Evolutionary conservation across 2,113 vertebrate species (phyloP), one percentile per base, ranked within the genome.

Genomic region (Oreochromis tanganicae): DNA sequence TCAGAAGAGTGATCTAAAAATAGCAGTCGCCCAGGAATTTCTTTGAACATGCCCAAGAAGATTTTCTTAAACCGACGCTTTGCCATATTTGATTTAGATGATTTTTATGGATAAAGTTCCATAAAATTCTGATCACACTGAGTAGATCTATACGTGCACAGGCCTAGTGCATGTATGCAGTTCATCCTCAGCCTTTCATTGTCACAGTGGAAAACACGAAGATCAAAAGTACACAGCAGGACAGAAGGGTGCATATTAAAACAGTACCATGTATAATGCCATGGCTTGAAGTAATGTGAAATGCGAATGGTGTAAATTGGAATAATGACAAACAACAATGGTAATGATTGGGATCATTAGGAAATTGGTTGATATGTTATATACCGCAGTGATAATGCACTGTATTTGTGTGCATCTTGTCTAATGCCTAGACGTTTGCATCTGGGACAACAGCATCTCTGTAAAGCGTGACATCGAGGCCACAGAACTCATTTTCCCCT

Each of bases 401-500:
- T 38, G 27, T 83, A 61, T 56, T 43, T 78, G 81, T 80, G 79
- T 78, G 84, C 68, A 75, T 29, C 9, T 29, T 61, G 24, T 78
- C 16, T 75, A 75, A 75, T 17, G 41, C 9, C 3, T 46, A 17
- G 41, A 75, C 24, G 5, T 75, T 7, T 29, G 4, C 41, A 75
- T 24, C 56, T 71, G 63, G 86, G 52, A 55, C 36, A 6, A 34
- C 73, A 82, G 54, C 54, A 73, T 84, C 86, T 73, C 78, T 66
- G 73, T 94, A 89, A 95, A 90, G 94, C 86, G 94, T 92, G 43
- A 73, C 54, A 8, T 84, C n/a, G 21, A 87, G 95, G 94, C 93
- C 88, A 88, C 88, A 92, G 95, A 96, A 95, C 95, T 96, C 95
- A 96, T 96, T 96, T 95, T 95, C 92, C 81, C 84, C 88, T 93